Evolutionary conservation across 2,797 vertebrate species (phyloP).

Genomic region (Paramormyrops hopkinsi): DNA sequence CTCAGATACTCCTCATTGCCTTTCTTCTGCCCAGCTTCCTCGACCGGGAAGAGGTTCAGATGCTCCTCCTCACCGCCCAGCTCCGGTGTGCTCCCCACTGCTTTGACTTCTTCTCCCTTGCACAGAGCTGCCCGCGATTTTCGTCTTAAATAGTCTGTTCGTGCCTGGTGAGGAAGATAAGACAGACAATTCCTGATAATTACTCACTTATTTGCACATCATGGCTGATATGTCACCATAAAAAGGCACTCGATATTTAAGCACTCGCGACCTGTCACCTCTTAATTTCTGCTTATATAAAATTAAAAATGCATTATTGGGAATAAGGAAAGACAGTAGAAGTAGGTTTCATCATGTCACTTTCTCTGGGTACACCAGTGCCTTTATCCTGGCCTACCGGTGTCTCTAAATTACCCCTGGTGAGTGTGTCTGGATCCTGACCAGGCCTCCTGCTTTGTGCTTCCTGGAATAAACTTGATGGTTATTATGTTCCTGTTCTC

Average conservation of each 20-base stretch:
- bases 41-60: slow-evolving; percentile 75
- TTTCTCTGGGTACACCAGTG: background rate
- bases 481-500: background rate
- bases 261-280: background rate
- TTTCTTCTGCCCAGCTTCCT: slow-evolving; percentile 62
- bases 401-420: background rate
- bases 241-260: background rate
- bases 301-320: background rate
- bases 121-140: slow-evolving; percentile 61
- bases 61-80: slow-evolving; percentile 43
- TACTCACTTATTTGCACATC: background rate
- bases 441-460: background rate
- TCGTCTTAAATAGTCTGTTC: slow-evolving; percentile 72
- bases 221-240: background rate
- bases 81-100: slow-evolving; percentile 12
- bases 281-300: background rate
- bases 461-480: background rate
- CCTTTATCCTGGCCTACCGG: background rate
- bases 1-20: slow-evolving; percentile 77
- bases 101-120: slow-evolving; percentile 26
- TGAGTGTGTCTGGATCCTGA: background rate
- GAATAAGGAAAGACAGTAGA: background rate
- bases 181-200: background rate
- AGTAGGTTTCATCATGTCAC: background rate
- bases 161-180: slow-evolving; percentile 57